Percentiles rank a stretch among this genome's conserved stretches.
Conservation (phyloP, 2,113 vertebrate genomes). For the Fulmarus glacialis region DNA sequence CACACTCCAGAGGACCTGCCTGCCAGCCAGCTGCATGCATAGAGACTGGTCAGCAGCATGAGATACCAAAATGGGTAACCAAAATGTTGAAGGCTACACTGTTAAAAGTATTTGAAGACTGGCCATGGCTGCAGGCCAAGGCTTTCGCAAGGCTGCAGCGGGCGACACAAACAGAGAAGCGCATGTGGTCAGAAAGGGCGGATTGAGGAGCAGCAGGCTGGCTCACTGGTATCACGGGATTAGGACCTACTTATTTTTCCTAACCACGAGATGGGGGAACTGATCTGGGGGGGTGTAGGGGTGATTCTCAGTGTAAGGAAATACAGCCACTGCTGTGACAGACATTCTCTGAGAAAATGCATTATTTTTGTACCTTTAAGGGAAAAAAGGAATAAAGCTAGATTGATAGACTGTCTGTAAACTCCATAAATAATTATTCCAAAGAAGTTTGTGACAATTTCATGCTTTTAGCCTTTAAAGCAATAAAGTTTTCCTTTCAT, state of each 20-base stretch:
- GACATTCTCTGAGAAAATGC: not conserved
- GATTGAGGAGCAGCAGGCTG: not conserved
- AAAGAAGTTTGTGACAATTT: not conserved
- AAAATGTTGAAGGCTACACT: rapidly evolving
- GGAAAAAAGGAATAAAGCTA: not conserved
- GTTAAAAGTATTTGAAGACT: not conserved
- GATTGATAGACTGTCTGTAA: not conserved
- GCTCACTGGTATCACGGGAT: not conserved
- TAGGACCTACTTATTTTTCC: not conserved
- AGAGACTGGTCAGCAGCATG: not conserved
- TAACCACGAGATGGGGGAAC: not conserved
- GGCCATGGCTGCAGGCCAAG: not conserved
- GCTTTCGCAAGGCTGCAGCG: not conserved
- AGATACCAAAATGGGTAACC: not conserved
- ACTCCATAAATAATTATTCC: not conserved
- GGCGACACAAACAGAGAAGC: not conserved
- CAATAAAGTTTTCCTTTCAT: not conserved
- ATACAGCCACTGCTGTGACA: not conserved
- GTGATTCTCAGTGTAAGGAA: not conserved
- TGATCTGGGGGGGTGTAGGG: not conserved
- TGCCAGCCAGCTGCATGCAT: not conserved
- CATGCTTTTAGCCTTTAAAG: not conserved
- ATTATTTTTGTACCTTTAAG: not conserved
- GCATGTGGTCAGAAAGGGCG: not conserved
- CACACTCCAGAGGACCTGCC: not conserved